A percentile compares a stretch with the other conserved stretches of the same genome.
Evolutionary conservation across 2,113 vertebrate genomes (phyloP).

Genomic region (Coregonus clupeaformis): DNA sequence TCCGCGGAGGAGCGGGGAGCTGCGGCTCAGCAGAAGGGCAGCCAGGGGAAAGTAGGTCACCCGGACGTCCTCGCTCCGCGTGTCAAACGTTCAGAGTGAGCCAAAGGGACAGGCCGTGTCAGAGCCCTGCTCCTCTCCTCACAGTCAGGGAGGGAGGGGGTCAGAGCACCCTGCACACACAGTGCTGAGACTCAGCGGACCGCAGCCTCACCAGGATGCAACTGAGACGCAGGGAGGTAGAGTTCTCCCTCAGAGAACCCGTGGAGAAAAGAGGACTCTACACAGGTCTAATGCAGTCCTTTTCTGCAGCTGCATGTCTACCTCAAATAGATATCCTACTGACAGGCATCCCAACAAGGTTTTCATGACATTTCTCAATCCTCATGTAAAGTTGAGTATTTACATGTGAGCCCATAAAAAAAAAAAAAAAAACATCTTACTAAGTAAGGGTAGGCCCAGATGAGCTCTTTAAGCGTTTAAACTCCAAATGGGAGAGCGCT

Average conservation of each 20-base stretch:
- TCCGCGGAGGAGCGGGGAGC: constrained; percentile 45
- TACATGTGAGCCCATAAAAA: not conserved
- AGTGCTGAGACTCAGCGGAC: not conserved
- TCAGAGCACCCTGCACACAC: not conserved
- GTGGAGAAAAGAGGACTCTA: not conserved
- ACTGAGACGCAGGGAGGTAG: not conserved
- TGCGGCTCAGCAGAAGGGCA: constrained; percentile 60
- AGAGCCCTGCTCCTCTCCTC: constrained; percentile 53
- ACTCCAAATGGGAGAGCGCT: not conserved
- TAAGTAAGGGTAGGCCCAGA: not conserved
- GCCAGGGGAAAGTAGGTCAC: constrained; percentile 69
- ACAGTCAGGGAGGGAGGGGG: constrained; percentile 49
- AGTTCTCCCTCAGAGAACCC: not conserved
- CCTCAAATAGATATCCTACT: not conserved
- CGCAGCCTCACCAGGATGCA: not conserved
- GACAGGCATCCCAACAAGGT: too few species aligned
- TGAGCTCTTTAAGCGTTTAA: not conserved
- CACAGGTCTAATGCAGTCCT: not conserved
- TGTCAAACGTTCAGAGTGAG: constrained; percentile 68
- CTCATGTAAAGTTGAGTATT: not conserved
- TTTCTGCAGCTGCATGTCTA: too few species aligned
- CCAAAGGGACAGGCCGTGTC: constrained; percentile 71
- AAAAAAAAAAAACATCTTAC: fast-evolving
- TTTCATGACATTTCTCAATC: too few species aligned
- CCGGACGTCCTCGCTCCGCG: constrained; percentile 60